These are phyloP conservation scores for Hydroisotoma schaefferi DNA, from an alignment of 2,888 invertebrate genomes.

Conservation along the genomic window DNA sequence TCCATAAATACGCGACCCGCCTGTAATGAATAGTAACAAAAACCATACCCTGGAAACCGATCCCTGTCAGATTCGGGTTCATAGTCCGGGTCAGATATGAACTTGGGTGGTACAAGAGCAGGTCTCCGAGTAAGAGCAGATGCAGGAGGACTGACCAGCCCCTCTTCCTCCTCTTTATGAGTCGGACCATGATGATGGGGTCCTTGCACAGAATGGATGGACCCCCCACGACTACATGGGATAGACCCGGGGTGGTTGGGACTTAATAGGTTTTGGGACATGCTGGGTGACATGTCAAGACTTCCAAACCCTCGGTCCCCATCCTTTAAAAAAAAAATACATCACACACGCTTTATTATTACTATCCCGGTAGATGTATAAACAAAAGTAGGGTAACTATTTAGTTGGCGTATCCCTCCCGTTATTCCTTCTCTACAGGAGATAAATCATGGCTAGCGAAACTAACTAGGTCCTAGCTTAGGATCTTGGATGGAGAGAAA, in stretches of 20 bases:
- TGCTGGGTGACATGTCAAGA: conserved; percentile 44
- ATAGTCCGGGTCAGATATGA: conserved; percentile 50
- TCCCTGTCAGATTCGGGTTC: conserved; percentile 46
- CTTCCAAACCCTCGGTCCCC: conserved; percentile 41
- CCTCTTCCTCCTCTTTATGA: conserved; percentile 49
- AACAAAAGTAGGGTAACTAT: too few species aligned
- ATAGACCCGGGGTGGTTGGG: conserved; percentile 30
- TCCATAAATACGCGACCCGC: too few species aligned
- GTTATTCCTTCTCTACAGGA: too few species aligned
- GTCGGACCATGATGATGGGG: background rate
- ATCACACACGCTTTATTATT: too few species aligned
- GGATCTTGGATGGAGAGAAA: too few species aligned
- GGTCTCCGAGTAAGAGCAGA: conserved; percentile 52
- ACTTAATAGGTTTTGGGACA: conserved; percentile 43
- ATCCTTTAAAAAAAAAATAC: conserved; percentile 26
- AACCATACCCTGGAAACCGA: background rate
- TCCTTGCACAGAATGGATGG: background rate
- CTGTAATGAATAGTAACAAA: background rate
- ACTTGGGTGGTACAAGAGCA: conserved; percentile 54
- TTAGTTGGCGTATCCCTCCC: too few species aligned
- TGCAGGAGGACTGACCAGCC: conserved; percentile 51
- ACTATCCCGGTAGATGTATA: too few species aligned
- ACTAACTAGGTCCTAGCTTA: too few species aligned
- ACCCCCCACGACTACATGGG: conserved; percentile 8
- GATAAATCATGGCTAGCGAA: too few species aligned